phyloP scores from a whole-genome alignment of 2,888 invertebrate species.

The Patella caerulea region DNA sequence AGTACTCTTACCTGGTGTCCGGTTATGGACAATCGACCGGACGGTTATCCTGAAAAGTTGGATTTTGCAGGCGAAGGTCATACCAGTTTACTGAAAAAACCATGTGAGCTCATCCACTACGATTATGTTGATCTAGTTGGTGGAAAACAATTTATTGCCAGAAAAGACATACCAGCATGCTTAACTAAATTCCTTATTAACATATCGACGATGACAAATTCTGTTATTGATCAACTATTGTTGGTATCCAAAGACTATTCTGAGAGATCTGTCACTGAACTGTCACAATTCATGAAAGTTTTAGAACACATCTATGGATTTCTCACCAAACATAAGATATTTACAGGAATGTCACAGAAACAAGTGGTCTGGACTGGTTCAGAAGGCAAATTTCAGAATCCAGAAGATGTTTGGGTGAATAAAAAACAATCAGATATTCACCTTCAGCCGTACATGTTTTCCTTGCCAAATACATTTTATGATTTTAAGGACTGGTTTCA shows the following conservation, averaged over 20 bases:
- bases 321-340: neutral
- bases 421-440: neutral
- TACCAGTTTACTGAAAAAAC: slow-evolving; percentile 29
- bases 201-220: neutral
- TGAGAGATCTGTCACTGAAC: neutral
- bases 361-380: slow-evolving; percentile 16
- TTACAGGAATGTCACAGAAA: neutral
- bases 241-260: neutral
- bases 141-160: slow-evolving; percentile 38
- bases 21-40: slow-evolving; percentile 28
- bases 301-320: slow-evolving; percentile 17
- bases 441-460: neutral
- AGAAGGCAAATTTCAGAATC: neutral
- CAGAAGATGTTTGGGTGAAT: neutral
- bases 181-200: neutral
- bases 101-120: slow-evolving; percentile 35
- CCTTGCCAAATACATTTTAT: neutral
- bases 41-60: slow-evolving; percentile 31
- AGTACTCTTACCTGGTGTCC: slow-evolving; percentile 32
- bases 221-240: slow-evolving; percentile 22
- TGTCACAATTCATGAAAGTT: slow-evolving; percentile 5
- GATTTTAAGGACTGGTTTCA: slow-evolving; percentile 16
- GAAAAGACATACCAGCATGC: slow-evolving; percentile 3
- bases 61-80: slow-evolving; percentile 23
- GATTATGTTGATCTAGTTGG: slow-evolving; percentile 30